phyloP scores from a whole-genome alignment of 2,888 invertebrate species.

The Epinotia ramella region DNA sequence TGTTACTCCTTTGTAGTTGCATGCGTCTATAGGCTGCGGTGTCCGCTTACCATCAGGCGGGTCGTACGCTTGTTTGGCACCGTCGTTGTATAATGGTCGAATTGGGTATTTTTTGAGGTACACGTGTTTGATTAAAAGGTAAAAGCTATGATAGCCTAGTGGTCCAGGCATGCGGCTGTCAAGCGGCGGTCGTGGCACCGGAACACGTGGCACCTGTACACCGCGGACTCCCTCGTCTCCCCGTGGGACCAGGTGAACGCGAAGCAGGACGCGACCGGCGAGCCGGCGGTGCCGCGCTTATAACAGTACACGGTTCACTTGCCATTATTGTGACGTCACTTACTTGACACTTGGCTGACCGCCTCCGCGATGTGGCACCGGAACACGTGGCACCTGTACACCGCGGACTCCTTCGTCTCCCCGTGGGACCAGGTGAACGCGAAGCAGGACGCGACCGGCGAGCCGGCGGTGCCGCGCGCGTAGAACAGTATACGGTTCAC shows the following conservation, averaged over 20 bases:
- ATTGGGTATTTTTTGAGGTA: no score
- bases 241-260: constrained; percentile 99
- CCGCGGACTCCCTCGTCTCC: constrained; percentile 93
- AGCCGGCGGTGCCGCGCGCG: constrained; percentile 94
- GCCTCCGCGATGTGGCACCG: constrained; percentile 97
- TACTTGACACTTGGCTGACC: constrained; percentile 91
- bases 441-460: constrained; percentile 96
- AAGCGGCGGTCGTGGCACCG: constrained; percentile 88
- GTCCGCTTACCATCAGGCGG: no score
- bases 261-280: constrained; percentile 96
- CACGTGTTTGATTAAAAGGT: no score
- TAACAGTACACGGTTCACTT: constrained; percentile 95
- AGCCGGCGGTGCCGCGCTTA: constrained; percentile 95
- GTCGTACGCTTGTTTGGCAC: no score
- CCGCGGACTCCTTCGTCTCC: constrained; percentile 93
- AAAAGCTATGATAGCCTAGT: no score
- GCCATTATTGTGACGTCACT: constrained; percentile 58
- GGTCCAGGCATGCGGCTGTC: no score
- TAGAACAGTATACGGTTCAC: constrained; percentile 98
- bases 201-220: constrained; percentile 99
- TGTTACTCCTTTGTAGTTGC: no score
- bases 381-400: constrained; percentile 99
- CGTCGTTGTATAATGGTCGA: no score
- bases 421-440: constrained; percentile 99
- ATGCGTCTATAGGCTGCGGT: no score